Evolutionary conservation across 2,113 vertebrate species (phyloP).

Genomic region (Eclectus roratus): DNA sequence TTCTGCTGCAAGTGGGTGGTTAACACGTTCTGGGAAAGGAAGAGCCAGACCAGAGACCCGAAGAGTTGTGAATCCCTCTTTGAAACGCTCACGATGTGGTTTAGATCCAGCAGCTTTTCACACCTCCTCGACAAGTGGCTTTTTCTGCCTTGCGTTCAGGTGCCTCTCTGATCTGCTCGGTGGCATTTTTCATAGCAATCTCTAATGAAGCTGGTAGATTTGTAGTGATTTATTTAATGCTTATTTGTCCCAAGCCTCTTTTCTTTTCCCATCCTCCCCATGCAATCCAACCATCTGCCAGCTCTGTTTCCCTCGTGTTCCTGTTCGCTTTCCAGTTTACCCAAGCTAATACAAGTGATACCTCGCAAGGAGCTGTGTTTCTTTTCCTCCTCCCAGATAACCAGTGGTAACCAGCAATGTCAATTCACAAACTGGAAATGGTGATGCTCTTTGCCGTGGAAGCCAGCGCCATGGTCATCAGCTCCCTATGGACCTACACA

Average conservation of each 20-base stretch:
- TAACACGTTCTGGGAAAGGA: not conserved
- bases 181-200: not conserved
- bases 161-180: not conserved
- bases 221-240: not conserved
- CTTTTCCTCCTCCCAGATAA: not conserved
- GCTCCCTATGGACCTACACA: not conserved
- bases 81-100: fast-evolving
- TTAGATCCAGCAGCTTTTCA: not conserved
- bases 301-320: not conserved
- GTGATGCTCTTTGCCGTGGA: not conserved
- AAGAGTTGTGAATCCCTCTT: not conserved
- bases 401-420: fast-evolving
- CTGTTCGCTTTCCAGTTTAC: not conserved
- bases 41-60: not conserved
- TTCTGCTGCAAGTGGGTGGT: not conserved
- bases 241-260: not conserved
- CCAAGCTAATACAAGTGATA: not conserved
- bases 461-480: fast-evolving
- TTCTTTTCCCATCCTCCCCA: not conserved
- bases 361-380: not conserved
- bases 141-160: not conserved
- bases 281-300: not conserved
- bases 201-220: not conserved
- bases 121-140: not conserved
- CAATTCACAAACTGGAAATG: not conserved